phyloP scores from a whole-genome alignment of 2,888 invertebrate genomes.

The Athalia rosae region DNA sequence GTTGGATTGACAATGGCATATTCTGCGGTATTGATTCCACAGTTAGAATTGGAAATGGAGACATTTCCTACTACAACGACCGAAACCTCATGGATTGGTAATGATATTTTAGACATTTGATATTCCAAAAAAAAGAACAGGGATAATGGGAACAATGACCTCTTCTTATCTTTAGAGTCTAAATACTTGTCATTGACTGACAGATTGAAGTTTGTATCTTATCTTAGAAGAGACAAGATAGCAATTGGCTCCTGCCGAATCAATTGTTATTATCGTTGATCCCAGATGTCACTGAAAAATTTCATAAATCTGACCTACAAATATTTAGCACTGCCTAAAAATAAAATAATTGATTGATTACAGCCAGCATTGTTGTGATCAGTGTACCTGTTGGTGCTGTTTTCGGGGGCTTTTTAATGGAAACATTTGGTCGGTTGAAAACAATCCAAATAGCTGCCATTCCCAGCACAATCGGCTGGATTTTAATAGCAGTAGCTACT shows the following conservation, averaged over 20 bases:
- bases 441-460: slow-evolving; percentile 76
- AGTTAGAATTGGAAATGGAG: slow-evolving; percentile 67
- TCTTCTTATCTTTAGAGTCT: neutral
- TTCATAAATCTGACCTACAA: neutral
- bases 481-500: slow-evolving; percentile 75
- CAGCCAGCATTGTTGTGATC: slow-evolving; percentile 77
- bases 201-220: neutral
- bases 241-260: neutral
- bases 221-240: neutral
- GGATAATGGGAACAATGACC: neutral
- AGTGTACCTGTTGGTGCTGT: slow-evolving; percentile 77
- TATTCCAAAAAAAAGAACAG: neutral
- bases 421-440: slow-evolving; percentile 76
- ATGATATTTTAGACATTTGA: neutral
- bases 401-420: slow-evolving; percentile 77
- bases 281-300: neutral
- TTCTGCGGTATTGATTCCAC: slow-evolving; percentile 77
- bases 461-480: slow-evolving; percentile 77
- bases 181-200: neutral
- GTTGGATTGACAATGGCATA: slow-evolving; percentile 78
- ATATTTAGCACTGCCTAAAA: neutral
- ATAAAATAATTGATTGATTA: slow-evolving; percentile 42
- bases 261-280: too few species aligned
- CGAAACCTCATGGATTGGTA: slow-evolving; percentile 77
- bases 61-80: slow-evolving; percentile 65